Conservation (phyloP, 2,113 vertebrate species). For the Geococcyx californianus region DNA sequence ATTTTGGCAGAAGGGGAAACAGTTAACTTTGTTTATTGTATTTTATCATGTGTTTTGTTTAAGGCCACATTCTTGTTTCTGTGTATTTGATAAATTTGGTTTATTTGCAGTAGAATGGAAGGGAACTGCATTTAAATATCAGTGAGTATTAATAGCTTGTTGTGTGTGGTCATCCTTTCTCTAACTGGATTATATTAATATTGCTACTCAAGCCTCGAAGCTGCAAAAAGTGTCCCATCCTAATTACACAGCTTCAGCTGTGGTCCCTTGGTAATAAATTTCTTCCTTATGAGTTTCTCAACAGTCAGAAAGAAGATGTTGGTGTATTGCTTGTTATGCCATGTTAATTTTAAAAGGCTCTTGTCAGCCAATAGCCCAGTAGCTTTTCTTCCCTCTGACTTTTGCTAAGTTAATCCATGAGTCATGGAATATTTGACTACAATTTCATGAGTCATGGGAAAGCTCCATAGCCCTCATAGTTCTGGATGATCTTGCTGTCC, state of each 20-base stretch:
- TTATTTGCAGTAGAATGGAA: background rate
- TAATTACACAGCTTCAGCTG: background rate
- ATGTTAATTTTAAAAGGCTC: slow-evolving; percentile 3
- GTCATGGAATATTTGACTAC: slow-evolving; percentile 30
- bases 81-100: background rate
- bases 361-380: background rate
- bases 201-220: background rate
- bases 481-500: background rate
- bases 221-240: slow-evolving; percentile 8
- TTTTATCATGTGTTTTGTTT: background rate
- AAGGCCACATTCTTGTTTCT: background rate
- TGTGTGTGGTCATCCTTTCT: background rate
- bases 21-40: background rate
- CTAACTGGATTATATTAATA: background rate
- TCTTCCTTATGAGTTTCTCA: background rate
- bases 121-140: background rate
- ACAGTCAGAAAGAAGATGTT: background rate
- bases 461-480: background rate
- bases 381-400: slow-evolving; percentile 24
- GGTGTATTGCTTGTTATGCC: slow-evolving; percentile 1
- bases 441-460: slow-evolving; percentile 40
- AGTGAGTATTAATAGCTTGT: background rate
- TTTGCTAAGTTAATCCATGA: slow-evolving; percentile 40
- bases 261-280: background rate
- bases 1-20: background rate